Evolutionary conservation across 2,888 invertebrate genomes (phyloP).

Genomic region (Sinopyrophorus schimmeli): DNA sequence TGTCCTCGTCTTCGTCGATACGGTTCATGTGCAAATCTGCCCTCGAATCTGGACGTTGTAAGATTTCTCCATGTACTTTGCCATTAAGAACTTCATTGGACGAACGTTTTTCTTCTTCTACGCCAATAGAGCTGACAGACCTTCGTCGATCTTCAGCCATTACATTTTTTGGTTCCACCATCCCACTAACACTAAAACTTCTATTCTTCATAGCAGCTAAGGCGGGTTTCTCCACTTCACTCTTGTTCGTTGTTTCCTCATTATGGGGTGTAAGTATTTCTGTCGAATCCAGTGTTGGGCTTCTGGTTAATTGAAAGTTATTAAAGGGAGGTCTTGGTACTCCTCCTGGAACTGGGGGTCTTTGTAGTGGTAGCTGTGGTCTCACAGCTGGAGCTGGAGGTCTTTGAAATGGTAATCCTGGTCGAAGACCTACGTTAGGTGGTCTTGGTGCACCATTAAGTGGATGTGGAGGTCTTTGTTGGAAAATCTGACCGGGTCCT

Average conservation of each 20-base stretch:
- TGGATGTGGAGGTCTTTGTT: conserved; percentile 14
- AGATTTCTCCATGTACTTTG: conserved; percentile 36
- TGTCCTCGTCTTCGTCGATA: conserved; percentile 42
- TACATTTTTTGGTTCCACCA: conserved; percentile 55
- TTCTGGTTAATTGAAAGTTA: conserved; percentile 34
- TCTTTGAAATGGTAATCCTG: conserved; percentile 36
- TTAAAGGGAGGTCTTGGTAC: conserved; percentile 21
- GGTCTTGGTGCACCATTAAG: conserved; percentile 13
- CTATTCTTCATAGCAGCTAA: conserved; percentile 58
- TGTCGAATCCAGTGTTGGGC: conserved; percentile 49
- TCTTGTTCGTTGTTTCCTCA: conserved; percentile 48
- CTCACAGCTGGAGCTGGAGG: conserved; percentile 39
- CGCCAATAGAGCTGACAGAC: conserved; percentile 58
- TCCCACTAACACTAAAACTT: conserved; percentile 61
- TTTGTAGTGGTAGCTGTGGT: conserved; percentile 53
- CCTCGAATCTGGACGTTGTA: conserved; percentile 46
- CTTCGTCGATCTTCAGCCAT: conserved; percentile 59
- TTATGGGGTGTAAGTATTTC: conserved; percentile 49
- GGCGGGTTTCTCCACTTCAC: conserved; percentile 38
- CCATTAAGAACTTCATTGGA: conserved; percentile 14
- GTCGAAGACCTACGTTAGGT: conserved; percentile 21
- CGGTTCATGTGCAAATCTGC: conserved; percentile 45
- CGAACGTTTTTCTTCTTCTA: conserved; percentile 46
- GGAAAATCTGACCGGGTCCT: conserved; percentile 26
- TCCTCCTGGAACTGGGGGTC: conserved; percentile 56